phyloP scores from a whole-genome alignment of 2,797 vertebrate genomes.

The Sebastes ruberrimus region DNA sequence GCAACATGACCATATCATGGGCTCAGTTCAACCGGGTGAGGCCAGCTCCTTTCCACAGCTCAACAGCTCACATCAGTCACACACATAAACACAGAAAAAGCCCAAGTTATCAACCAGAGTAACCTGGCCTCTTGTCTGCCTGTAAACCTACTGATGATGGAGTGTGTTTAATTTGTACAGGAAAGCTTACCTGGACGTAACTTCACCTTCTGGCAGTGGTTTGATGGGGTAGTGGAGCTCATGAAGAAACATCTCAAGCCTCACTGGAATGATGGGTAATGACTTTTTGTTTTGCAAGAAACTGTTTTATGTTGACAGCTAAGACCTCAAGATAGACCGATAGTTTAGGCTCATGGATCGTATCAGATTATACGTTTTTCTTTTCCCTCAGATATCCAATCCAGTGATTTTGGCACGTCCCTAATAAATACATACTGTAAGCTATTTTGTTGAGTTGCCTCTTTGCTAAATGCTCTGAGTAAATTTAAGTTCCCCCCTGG shows the following conservation, averaged over 20 bases:
- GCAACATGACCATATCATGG: conserved; percentile 92
- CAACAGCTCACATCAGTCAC: not conserved
- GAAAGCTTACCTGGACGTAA: conserved; percentile 95
- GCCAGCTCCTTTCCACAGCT: not conserved
- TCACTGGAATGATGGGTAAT: conserved; percentile 98
- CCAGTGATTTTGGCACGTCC: no score
- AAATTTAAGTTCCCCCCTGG: no score
- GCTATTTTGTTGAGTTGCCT: no score
- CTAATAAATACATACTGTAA: no score
- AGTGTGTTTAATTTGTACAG: conserved; percentile 66
- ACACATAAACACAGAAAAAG: not conserved
- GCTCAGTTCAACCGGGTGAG: conserved; percentile 96
- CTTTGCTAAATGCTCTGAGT: no score
- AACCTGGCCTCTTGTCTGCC: not conserved
- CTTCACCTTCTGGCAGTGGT: conserved; percentile 99
- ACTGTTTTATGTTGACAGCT: not conserved
- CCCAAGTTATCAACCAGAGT: not conserved
- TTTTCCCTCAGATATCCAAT: no score
- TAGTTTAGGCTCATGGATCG: no score
- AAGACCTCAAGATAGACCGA: not conserved
- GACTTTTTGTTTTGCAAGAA: not conserved
- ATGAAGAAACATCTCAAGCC: conserved; percentile 93
- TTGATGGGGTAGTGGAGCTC: conserved; percentile 97
- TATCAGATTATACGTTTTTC: no score
- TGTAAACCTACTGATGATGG: not conserved